These are phyloP conservation scores for Stomorhina lunata DNA, from an alignment of 2,888 invertebrate genomes.

Conservation along the genomic window DNA sequence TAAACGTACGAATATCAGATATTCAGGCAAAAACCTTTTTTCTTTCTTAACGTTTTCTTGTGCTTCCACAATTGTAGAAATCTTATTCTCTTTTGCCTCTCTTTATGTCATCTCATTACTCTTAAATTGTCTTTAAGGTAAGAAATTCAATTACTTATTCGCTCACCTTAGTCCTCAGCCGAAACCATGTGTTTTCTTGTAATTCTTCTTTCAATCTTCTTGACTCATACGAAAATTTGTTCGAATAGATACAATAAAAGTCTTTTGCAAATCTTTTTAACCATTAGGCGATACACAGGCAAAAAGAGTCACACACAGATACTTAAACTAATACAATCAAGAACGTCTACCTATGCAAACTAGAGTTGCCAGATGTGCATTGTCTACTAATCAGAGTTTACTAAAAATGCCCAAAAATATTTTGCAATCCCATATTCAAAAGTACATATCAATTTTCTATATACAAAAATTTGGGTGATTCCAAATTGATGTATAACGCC, in stretches of 20 bases:
- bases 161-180: neutral
- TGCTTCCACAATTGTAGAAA: neutral
- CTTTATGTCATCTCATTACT: conserved; percentile 1
- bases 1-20: conserved; percentile 55
- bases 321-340: neutral
- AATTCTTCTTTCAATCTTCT: conserved; percentile 38
- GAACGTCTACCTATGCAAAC: neutral
- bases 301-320: neutral
- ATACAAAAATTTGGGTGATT: no score
- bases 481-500: no score
- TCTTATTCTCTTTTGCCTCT: neutral
- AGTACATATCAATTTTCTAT: no score
- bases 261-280: conserved; percentile 39
- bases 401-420: no score
- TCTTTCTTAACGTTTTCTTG: conserved; percentile 41
- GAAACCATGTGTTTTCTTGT: conserved; percentile 50
- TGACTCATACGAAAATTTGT: conserved; percentile 3
- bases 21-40: conserved; percentile 58
- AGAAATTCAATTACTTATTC: neutral
- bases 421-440: no score
- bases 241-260: conserved; percentile 16
- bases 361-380: conserved; percentile 7
- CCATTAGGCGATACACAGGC: neutral
- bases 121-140: conserved; percentile 18
- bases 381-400: no score